phyloP scores from a whole-genome alignment of 2,888 invertebrate species.

The Tolmerus cingulatus region DNA sequence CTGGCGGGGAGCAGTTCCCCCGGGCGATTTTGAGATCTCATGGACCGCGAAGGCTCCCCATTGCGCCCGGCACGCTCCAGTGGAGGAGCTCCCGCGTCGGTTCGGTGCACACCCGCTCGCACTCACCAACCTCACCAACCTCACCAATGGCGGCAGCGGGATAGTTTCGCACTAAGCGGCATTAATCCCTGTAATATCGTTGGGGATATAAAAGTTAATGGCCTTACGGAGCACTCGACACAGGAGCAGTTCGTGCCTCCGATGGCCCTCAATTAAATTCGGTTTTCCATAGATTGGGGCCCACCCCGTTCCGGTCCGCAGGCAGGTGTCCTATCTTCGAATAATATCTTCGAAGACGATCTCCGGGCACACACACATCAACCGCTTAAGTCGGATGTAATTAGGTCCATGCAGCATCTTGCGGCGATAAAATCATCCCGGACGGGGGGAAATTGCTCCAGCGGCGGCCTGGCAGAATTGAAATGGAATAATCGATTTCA shows the following conservation, averaged over 20 bases:
- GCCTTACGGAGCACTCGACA: constrained; percentile 9
- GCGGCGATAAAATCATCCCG: background rate
- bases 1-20: background rate
- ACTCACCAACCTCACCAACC: too few relatives aligned
- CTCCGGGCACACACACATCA: background rate
- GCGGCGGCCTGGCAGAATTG: background rate
- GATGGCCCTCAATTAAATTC: background rate
- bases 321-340: background rate
- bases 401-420: background rate
- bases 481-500: constrained; percentile 27
- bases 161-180: background rate
- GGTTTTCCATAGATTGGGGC: background rate
- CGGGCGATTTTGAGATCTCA: background rate
- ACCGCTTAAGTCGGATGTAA: background rate
- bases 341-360: background rate
- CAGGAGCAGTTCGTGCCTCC: background rate
- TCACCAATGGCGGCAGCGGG: background rate
- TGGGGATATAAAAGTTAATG: constrained; percentile 31
- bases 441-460: background rate
- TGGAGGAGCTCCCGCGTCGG: background rate
- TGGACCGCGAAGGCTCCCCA: background rate
- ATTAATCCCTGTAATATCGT: constrained; percentile 7
- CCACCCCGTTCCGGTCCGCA: background rate
- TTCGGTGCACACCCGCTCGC: background rate
- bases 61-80: background rate